Evolutionary conservation across 2,113 vertebrate genomes (phyloP), one percentile per base, ranked within the genome.

Genomic region (Procavia capensis): DNA sequence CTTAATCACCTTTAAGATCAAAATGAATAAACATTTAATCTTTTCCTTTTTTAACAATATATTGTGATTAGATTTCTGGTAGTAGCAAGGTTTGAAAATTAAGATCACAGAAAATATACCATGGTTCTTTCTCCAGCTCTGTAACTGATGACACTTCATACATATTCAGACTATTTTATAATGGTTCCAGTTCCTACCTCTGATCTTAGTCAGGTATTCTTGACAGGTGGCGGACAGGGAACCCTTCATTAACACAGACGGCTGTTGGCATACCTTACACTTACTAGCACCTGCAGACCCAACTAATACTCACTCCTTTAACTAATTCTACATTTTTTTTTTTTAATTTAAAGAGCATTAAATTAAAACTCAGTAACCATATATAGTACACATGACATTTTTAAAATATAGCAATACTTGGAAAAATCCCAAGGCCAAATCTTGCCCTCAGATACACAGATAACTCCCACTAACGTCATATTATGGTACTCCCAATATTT

Each of bases 331-430:
- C 63, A n/a, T 50, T 83, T 57, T 47, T 50, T 83, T 57, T 47
- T 66, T 94, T 68, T 75, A 82, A 72, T 45, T 76, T 78, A 63
- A 72, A 72, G n/a, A 61, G 25, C 4, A 29, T 78, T 76, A 87
- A 72, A 83, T 80, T 72, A 90, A 92, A 90, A 93, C 50, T 36
- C n/a, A 93, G 47, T 63, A 64, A 70, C 25, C 16, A 76, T 81
- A 54, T 75, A 85, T 75, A 74, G 91, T 75, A 74, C 76, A 80
- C 27, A 50, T 72, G 80, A 90, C 50, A 87, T 93, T 93, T 95
- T 66, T 6, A 47, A 96, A 95, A 70, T 64, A 91, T 3, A 68
- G 29, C 13, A 87, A 68, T 81, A 83, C 54, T 78, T 86, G 4
- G 41, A 84, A 95, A 97, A 66, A 45, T 80, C 43, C 76, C 64